Base-by-base conservation (phyloP, 2,888 invertebrate species). In the Drosophila meridiana region DNA sequence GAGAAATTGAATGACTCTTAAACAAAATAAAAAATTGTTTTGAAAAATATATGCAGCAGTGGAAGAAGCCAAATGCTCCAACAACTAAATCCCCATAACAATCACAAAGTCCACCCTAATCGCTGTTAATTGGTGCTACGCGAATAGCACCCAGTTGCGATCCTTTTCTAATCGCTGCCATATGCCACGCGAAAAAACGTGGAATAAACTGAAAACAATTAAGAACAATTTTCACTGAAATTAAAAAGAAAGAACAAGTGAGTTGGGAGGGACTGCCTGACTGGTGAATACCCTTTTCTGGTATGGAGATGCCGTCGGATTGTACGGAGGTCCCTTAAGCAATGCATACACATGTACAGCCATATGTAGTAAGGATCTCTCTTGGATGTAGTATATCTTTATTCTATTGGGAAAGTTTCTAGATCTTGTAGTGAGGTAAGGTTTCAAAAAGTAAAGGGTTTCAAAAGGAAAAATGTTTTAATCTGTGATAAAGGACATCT, bases 141-240 rank as follows among this genome's bases (percentile, higher is more conserved):
- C 42, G 59, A 55, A 34, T 50, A 14, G 9, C 32, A 52, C 47
- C 53, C 66, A 53, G 30, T 40, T 67, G 43, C 55, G 76, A 70
- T 65, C 40, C 80, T 8, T 36, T 57, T 76, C 66, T 78, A 80
- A 78, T 78, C 52, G 64, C 36, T 64, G 55, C 47, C 78, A 78
- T 80, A 76, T 64, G 72, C 26, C 26, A 55, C 52, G 58, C 8
- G 13, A 56, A 20, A 32, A 28, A 38, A 38, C 20, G 6, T 7
- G 45, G 53, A 76, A 47, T 34, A 40, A 69, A 71, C 53, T 43
- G 52, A 87, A 87, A 73, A 77, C 86, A 85, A 88, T 85, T 81
- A 86, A 79, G 76, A 87, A 73, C 66, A 72, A 50, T 81, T 79
- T 73, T 72, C 81, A 76, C 78, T 69, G n/a, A 65, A 65, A 63